Percentiles rank a stretch among this genome's conserved stretches.
These are phyloP conservation scores for Tenthredo scrophulariae DNA, from an alignment of 2,888 invertebrate species.

Conservation along the genomic window DNA sequence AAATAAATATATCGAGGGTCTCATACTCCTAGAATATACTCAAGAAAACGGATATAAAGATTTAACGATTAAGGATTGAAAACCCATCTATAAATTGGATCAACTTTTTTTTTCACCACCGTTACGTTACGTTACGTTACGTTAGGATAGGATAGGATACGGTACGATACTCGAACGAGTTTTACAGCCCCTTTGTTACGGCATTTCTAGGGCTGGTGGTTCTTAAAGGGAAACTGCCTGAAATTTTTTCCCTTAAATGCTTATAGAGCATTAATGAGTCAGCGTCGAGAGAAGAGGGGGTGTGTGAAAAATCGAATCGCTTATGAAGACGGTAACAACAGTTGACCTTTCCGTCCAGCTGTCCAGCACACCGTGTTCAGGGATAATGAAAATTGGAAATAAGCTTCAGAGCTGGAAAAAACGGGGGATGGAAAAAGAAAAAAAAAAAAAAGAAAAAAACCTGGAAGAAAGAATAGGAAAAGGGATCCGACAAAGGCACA, in stretches of 20 bases:
- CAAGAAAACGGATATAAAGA: neutral
- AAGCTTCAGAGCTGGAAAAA: neutral
- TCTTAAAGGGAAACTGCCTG: neutral
- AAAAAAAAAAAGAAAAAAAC: neutral
- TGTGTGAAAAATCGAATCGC: neutral
- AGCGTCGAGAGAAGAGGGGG: neutral
- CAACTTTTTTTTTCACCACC: neutral
- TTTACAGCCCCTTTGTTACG: constrained; percentile 1
- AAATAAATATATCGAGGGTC: no score
- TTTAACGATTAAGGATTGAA: neutral
- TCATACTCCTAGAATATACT: no score
- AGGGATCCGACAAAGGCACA: neutral
- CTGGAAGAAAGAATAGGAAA: neutral
- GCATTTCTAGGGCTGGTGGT: neutral
- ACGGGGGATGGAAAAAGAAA: neutral
- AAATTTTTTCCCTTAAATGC: neutral
- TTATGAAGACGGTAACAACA: neutral
- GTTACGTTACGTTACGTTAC: neutral
- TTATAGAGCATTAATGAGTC: neutral
- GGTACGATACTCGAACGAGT: neutral
- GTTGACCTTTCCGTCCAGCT: neutral
- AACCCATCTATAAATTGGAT: constrained; percentile 7
- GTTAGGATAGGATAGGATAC: neutral
- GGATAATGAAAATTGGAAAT: constrained; percentile 9
- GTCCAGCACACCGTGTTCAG: neutral